Percentiles rank a stretch among this genome's conserved stretches.
Conservation (phyloP, 2,888 invertebrate species). For the Hecatera dysodea region DNA sequence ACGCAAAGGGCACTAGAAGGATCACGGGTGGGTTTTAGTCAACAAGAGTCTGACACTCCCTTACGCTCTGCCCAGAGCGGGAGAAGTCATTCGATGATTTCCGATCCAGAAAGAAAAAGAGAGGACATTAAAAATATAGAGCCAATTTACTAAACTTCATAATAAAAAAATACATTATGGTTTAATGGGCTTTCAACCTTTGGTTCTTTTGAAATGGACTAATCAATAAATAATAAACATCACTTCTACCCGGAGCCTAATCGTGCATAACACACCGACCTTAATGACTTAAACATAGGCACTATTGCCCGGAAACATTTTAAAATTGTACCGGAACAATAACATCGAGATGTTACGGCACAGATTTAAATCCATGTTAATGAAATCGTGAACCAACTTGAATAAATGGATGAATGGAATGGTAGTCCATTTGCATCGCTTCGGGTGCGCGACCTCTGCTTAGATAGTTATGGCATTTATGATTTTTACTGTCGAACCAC, state of each 20-base stretch:
- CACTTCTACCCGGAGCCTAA: not conserved
- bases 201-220: not conserved
- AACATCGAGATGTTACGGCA: conserved; percentile 35
- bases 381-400: conserved; percentile 58
- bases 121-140: not conserved
- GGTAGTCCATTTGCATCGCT: conserved; percentile 38
- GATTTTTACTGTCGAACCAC: conserved; percentile 50
- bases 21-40: too few species aligned
- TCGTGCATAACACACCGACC: conserved; percentile 17
- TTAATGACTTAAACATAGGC: conserved; percentile 21
- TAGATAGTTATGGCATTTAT: conserved; percentile 59
- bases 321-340: conserved; percentile 62
- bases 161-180: not conserved
- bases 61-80: too few species aligned
- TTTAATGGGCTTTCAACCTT: not conserved
- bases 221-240: conserved; percentile 13
- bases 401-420: too few species aligned
- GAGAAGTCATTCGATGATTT: too few species aligned
- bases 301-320: conserved; percentile 48
- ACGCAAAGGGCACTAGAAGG: too few species aligned
- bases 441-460: conserved; percentile 45
- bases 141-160: not conserved
- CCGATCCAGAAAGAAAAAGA: too few species aligned
- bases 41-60: too few species aligned
- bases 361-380: conserved; percentile 46